A percentile compares a stretch with the other conserved stretches of the same genome.
Evolutionary conservation across 2,113 vertebrate genomes (phyloP).

Genomic region (Mandrillus leucophaeus): DNA sequence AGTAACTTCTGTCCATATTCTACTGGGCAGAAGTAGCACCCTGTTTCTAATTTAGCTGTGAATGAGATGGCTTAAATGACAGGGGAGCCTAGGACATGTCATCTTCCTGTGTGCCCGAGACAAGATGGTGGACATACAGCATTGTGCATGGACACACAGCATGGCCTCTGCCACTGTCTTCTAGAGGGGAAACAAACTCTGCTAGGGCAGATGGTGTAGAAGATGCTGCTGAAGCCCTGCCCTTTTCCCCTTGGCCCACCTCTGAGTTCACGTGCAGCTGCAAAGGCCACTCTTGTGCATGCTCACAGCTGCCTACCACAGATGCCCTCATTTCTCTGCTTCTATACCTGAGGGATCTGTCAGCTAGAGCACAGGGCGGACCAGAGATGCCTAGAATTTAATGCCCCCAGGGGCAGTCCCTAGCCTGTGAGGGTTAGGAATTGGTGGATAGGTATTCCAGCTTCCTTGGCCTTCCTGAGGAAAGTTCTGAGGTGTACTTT

Average conservation of each 20-base stretch:
- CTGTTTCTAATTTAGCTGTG: not conserved
- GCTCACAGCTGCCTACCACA: not conserved
- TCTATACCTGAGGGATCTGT: not conserved
- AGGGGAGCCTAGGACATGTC: not conserved
- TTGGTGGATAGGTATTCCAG: not conserved
- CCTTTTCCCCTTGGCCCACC: not conserved
- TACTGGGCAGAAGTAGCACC: not conserved
- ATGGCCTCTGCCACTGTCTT: not conserved
- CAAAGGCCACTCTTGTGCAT: not conserved
- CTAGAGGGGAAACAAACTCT: not conserved
- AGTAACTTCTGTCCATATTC: not conserved
- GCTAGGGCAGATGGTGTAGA: not conserved
- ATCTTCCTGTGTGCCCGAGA: not conserved
- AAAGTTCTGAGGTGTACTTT: not conserved
- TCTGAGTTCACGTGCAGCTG: not conserved
- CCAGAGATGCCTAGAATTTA: not conserved
- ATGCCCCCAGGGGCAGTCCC: not conserved
- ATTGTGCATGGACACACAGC: not conserved
- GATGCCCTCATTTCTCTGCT: not conserved
- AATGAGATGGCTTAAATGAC: not conserved
- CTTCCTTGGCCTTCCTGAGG: not conserved
- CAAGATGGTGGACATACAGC: not conserved
- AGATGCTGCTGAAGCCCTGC: not conserved
- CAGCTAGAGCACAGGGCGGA: not conserved
- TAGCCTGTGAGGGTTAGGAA: not conserved